Conservation (phyloP, 2,888 invertebrate genomes). For the Cabera pusaria region DNA sequence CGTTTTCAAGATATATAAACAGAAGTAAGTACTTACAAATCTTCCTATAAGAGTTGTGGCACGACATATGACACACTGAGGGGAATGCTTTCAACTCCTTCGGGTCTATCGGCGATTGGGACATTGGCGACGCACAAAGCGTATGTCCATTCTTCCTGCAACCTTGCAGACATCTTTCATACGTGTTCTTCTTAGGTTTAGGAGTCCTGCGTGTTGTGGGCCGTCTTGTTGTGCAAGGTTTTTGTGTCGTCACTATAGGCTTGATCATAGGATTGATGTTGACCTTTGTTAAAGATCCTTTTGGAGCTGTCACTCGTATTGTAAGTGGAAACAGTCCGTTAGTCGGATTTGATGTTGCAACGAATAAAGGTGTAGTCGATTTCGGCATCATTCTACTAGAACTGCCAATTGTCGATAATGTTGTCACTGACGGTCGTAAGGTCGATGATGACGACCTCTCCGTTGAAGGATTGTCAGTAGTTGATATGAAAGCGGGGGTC, state of each 20-base stretch:
- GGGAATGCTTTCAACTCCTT: conserved; percentile 70
- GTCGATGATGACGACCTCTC: conserved; percentile 2
- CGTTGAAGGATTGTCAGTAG: conserved; percentile 27
- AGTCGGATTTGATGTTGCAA: too few relatives aligned
- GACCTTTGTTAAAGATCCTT: conserved; percentile 62
- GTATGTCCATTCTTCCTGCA: conserved; percentile 61
- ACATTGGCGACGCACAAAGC: conserved; percentile 63
- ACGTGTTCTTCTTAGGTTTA: conserved; percentile 58
- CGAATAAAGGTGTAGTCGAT: conserved; percentile 1
- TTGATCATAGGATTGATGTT: conserved; percentile 46
- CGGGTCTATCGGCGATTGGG: conserved; percentile 53
- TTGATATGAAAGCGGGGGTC: conserved; percentile 9
- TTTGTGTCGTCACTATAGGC: conserved; percentile 25
- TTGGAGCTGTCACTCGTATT: conserved; percentile 62
- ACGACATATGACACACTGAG: conserved; percentile 74
- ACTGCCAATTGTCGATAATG: conserved; percentile 14
- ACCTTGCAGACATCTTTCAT: conserved; percentile 59
- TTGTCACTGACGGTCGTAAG: conserved; percentile 23
- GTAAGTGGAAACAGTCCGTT: conserved; percentile 37
- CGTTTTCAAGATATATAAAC: too few relatives aligned
- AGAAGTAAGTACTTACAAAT: conserved; percentile 54
- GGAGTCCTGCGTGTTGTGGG: conserved; percentile 46
- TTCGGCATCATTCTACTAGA: conserved; percentile 7
- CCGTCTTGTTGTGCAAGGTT: conserved; percentile 26
- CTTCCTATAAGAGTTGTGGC: conserved; percentile 70